Conservation (phyloP, 1,140 invertebrate species). For the Drosophila tsacasi region DNA sequence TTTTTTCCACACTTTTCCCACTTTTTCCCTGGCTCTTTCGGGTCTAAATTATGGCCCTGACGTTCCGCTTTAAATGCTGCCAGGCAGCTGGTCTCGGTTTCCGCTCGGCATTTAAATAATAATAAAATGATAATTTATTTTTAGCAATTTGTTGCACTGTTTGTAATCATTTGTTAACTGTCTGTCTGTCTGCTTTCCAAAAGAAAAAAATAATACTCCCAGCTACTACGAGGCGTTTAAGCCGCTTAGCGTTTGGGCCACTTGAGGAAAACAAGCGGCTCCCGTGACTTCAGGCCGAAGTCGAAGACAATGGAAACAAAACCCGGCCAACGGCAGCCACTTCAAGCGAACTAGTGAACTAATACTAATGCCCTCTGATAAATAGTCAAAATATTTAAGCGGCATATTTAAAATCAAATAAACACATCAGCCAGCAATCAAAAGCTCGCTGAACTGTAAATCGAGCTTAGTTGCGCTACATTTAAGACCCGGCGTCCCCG, state of each 20-base stretch:
- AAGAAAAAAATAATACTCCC: conserved; percentile 8
- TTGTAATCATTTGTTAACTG: conserved; percentile 84
- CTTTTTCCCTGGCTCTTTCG: conserved; percentile 33
- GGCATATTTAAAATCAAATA: conserved; percentile 83
- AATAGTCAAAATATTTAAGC: conserved; percentile 79
- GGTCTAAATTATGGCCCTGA: conserved; percentile 62
- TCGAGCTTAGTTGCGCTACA: conserved; percentile 76
- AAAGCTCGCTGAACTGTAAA: conserved; percentile 80
- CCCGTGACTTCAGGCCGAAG: background rate
- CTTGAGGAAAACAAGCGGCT: conserved; percentile 32
- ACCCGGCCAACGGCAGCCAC: conserved; percentile 44
- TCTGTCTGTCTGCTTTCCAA: conserved; percentile 68
- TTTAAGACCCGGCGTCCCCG: conserved; percentile 53
- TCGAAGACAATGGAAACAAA: conserved; percentile 48
- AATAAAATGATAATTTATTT: conserved; percentile 82
- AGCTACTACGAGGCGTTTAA: conserved; percentile 70
- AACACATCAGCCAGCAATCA: conserved; percentile 79
- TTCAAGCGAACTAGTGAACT: conserved; percentile 41
- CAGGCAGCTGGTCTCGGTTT: conserved; percentile 65
- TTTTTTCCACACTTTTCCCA: conserved; percentile 45
- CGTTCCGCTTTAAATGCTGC: conserved; percentile 61
- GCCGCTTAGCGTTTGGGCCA: conserved; percentile 63
- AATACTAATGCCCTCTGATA: conserved; percentile 68
- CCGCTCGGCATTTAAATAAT: conserved; percentile 79
- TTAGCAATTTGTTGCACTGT: conserved; percentile 80